Evolutionary conservation across 2,113 vertebrate species (phyloP), one percentile per base, ranked within the genome.

Genomic region (Ceyx margarethae): DNA sequence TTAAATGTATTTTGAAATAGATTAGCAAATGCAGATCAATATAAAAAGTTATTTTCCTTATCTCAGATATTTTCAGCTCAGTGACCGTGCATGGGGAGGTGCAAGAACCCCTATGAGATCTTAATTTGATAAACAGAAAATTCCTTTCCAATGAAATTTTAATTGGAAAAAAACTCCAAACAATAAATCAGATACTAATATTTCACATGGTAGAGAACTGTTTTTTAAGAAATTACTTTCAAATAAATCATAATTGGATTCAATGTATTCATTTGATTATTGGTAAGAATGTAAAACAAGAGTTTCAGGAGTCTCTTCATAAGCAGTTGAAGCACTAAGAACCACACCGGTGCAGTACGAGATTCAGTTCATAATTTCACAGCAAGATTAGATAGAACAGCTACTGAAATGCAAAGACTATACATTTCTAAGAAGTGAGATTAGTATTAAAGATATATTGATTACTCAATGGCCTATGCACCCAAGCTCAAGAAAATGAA

Each of bases 261-360:
- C 42, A 62, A 42, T 58, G 65, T 33, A 81, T 50, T 58, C 46
- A 90, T 17, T 29, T 48, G 35, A 29, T 31, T 71, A 65, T 14
- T 66, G 51, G 46, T 26, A 65, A 74, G 16, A 74, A 69, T 35
- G 37, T 28, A 88, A 78, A 88, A 58, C 31, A 68, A 68, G 25
- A 33, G 20, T 56, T 43, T 6, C 45, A 69, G 58, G 73, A 85
- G 72, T 73, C 35, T 74, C 46, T 67, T 73, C 15, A 65, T 8
- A 25, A 43, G 23, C 17, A 68, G 13, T 2, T n/a, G 25, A 85
- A 88, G 28, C 50, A 80, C 13, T 28, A 10, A 53, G 54, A 82
- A 53, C 19, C 48, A 43, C 69, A 65, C 1, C 26, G 25, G 37
- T 16, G 4, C 43, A 80, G 35, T 8, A 65, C 0, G 1, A 0